These are phyloP conservation scores for Cetoscarus ocellatus DNA, from an alignment of 2,797 vertebrate species.

Conservation along the genomic window DNA sequence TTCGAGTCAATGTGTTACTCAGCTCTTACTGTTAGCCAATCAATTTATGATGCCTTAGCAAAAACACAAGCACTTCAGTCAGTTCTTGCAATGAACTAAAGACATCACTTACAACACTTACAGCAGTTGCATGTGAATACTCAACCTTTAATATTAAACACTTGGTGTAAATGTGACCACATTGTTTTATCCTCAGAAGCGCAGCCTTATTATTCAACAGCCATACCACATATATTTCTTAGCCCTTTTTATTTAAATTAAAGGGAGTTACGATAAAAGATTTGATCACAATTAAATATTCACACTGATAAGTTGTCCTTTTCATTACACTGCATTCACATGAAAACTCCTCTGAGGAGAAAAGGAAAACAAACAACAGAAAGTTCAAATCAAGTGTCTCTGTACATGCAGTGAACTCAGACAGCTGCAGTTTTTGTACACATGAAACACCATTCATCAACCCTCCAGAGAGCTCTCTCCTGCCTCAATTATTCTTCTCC, in stretches of 20 bases:
- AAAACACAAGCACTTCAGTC: too few relatives aligned
- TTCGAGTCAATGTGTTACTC: too few relatives aligned
- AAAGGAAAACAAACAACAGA: conserved; percentile 37
- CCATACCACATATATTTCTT: too few relatives aligned
- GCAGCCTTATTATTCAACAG: too few relatives aligned
- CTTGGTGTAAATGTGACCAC: too few relatives aligned
- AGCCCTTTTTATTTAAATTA: conserved; percentile 21
- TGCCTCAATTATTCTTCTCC: conserved; percentile 47
- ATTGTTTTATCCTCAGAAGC: too few relatives aligned
- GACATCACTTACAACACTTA: too few relatives aligned
- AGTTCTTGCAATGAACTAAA: too few relatives aligned
- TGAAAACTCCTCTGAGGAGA: conserved; percentile 24
- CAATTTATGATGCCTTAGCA: too few relatives aligned
- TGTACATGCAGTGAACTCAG: conserved; percentile 1
- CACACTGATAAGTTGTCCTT: conserved; percentile 6
- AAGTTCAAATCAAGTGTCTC: conserved; percentile 18
- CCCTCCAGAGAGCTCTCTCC: conserved; percentile 29
- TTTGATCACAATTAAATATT: conserved; percentile 31
- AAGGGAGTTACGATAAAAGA: conserved; percentile 13
- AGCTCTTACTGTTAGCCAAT: too few relatives aligned
- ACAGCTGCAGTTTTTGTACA: conserved; percentile 34
- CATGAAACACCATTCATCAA: conserved; percentile 56
- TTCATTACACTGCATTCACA: conserved; percentile 16
- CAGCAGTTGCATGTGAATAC: too few relatives aligned
- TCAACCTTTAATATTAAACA: too few relatives aligned